Evolutionary conservation across 1,140 invertebrate species (phyloP), one percentile per base, ranked within the genome.

Genomic region (Zaprionus ornatus): DNA sequence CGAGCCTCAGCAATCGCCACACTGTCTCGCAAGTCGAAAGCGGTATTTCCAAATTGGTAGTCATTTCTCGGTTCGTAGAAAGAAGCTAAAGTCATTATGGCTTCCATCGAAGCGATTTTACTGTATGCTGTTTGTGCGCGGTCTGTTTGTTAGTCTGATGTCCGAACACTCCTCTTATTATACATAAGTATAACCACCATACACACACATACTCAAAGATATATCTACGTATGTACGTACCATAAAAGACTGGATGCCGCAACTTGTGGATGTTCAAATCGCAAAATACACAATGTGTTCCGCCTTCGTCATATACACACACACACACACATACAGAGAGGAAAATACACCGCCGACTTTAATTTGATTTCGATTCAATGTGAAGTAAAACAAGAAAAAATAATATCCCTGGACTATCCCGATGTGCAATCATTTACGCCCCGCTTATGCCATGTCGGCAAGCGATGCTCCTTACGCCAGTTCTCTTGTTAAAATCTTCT

Each of bases 31-130:
- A 90, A 87, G 85, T 87, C 85, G 88, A 87, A 87, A 80, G 84
- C 85, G 84, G 84, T 75, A 81, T 87, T 84, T 87, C 79, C 70
- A 87, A 87, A 87, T 87, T 87, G 84, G 84, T 88, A 87, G 84
- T 88, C 84, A 87, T 88, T 87, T 90, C 85, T 87, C 78, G 85
- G 84, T 87, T 87, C 84, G 84, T 79, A 87, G 84, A 87, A 87
- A 90, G 84, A 82, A 87, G 84, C 80, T 87, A 79, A 82, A 80
- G 84, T 82, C 85, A 87, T 87, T 87, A 87, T 87, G 84, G 84
- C 84, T 87, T 87, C 84, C 84, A 90, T 87, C 84, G 84, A 87
- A 87, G 84, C 87, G 85, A 90, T 90, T 87, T 87, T 83, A 81
- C 78, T 87, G 74, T 83, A 64, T 77, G 80, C 73, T 80, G 84